Percentiles rank a stretch among this genome's conserved stretches.
Evolutionary conservation across 2,888 invertebrate species (phyloP).

Genomic region (Stratiomys singularior): DNA sequence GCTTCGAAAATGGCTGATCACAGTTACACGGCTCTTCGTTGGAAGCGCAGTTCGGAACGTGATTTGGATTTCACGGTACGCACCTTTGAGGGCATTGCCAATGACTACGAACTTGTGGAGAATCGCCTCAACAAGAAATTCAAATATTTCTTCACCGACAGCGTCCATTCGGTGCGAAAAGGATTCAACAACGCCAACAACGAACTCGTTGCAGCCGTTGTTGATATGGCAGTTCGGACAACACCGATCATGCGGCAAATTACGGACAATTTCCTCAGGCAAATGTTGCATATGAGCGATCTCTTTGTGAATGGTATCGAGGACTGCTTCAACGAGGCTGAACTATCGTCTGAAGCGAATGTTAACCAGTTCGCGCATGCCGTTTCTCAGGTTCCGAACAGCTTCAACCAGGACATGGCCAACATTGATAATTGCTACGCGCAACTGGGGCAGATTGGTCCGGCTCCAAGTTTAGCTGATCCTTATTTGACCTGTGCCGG

Average conservation of each 20-base stretch:
- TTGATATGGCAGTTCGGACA: not conserved
- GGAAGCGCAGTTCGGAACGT: constrained; percentile 24
- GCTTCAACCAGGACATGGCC: constrained; percentile 2
- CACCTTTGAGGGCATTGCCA: not conserved
- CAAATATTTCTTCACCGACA: constrained; percentile 9
- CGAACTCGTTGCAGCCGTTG: not conserved
- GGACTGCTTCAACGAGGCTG: constrained; percentile 30
- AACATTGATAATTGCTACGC: constrained; percentile 11
- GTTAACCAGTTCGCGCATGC: constrained; percentile 20
- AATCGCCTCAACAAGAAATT: not conserved
- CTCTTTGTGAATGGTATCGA: constrained; percentile 18
- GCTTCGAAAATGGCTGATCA: constrained; percentile 30
- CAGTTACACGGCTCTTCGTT: constrained; percentile 14
- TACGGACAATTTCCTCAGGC: not conserved
- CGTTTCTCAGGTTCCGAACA: constrained; percentile 5
- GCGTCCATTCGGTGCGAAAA: not conserved
- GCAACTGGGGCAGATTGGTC: not conserved
- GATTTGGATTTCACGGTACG: constrained; percentile 1
- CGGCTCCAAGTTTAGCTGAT: not conserved
- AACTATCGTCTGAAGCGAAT: constrained; percentile 19
- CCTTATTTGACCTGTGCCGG: constrained; percentile 32
- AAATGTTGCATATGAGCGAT: not conserved
- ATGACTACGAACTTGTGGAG: not conserved
- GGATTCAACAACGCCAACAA: constrained; percentile 14
- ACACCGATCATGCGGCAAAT: not conserved